Conservation (phyloP, 2,797 vertebrate species). For the Arctocebus calabarensis region DNA sequence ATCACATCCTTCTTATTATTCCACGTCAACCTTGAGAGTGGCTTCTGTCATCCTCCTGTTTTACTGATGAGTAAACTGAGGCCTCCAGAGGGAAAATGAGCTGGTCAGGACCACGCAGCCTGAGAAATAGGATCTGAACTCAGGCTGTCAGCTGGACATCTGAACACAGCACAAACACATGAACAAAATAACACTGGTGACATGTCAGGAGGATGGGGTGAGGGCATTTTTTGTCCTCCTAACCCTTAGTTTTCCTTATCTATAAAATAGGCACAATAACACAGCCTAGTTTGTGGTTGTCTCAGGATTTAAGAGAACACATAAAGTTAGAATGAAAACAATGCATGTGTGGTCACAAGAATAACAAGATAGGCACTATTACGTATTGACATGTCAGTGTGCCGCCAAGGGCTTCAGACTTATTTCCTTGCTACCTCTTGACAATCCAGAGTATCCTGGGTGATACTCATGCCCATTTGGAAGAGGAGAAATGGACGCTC, state of each 20-base stretch:
- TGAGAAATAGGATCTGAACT: not conserved
- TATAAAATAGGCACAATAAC: not conserved
- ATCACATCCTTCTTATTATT: not conserved
- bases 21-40: not conserved
- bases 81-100: not conserved
- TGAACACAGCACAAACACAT: not conserved
- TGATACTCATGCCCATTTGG: fast-evolving
- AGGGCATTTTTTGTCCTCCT: fast-evolving
- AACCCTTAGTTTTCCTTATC: not conserved
- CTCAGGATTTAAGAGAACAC: not conserved
- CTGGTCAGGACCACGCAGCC: not conserved
- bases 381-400: fast-evolving
- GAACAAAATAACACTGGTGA: not conserved
- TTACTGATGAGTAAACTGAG: not conserved
- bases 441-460: not conserved
- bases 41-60: not conserved
- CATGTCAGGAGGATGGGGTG: fast-evolving
- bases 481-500: not conserved
- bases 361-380: fast-evolving
- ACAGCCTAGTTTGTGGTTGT: not conserved
- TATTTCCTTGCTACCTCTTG: not conserved
- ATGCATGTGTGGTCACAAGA: too few species aligned
- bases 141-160: not conserved
- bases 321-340: not conserved
- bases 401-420: not conserved